These are phyloP conservation scores for Pammene aurita DNA, from an alignment of 2,888 invertebrate species.

Conservation along the genomic window DNA sequence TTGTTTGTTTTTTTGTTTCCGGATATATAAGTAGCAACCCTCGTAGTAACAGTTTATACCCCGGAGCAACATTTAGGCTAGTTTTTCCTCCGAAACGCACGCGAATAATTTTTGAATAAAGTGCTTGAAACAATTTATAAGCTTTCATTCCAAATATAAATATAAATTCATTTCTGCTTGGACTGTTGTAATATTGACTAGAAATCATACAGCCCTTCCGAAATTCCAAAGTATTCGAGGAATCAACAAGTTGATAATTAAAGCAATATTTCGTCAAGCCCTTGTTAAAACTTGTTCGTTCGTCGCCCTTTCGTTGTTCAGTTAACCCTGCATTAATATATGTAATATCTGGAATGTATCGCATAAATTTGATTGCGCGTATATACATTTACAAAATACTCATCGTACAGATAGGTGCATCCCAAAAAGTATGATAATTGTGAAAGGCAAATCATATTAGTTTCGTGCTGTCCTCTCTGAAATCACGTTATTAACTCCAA, in stretches of 20 bases:
- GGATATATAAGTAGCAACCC: no score
- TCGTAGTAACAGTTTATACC: no score
- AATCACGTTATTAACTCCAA: slow-evolving; percentile 14
- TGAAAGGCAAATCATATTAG: slow-evolving; percentile 28
- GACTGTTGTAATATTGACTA: not conserved
- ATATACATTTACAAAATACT: not conserved
- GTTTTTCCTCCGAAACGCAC: no score
- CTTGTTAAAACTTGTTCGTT: slow-evolving; percentile 49
- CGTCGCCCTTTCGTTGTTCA: slow-evolving; percentile 36
- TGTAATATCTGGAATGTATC: slow-evolving; percentile 17
- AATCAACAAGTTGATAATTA: slow-evolving; percentile 47
- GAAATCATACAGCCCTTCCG: slow-evolving; percentile 12
- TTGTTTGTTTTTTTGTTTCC: no score
- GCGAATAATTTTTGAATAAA: no score
- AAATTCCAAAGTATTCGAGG: slow-evolving; percentile 37
- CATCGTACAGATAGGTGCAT: no score
- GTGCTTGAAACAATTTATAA: no score
- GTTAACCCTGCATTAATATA: slow-evolving; percentile 16
- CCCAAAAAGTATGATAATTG: slow-evolving; percentile 21
- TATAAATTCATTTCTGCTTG: not conserved
- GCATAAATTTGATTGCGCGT: slow-evolving; percentile 5
- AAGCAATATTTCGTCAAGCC: slow-evolving; percentile 49
- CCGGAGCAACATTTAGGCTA: no score
- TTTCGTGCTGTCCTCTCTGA: slow-evolving; percentile 46
- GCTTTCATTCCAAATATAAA: no score